Evolutionary conservation across 1,140 invertebrate species (phyloP), one percentile per base, ranked within the genome.

Genomic region (Wasmannia auropunctata): DNA sequence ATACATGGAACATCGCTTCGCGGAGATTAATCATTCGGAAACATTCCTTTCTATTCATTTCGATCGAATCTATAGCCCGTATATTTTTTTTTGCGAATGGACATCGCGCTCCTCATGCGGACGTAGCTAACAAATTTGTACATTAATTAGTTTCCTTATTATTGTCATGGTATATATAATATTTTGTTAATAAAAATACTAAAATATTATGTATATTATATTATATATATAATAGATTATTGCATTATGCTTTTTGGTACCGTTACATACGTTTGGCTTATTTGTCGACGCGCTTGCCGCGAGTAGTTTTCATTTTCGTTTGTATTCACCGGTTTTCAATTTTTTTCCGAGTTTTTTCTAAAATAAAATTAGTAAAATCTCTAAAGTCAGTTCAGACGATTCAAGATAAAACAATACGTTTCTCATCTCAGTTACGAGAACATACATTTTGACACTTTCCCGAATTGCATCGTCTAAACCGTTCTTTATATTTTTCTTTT

Each of bases 241-340:
- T 95, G 95, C 94, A 95, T 95, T 95, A 95, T 95, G 94, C 94
- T 92, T 95, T 95, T 95, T 95, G 95, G 95, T 95, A 95, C 94
- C 93, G 95, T 95, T 95, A 90, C 92, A 88, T 92, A 88, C 91
- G 87, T 91, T 93, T 94, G 91, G 92, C 92, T 92, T 92, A 89
- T 90, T 89, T 90, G 89, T 86, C 75, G 58, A 91, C 85, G 60
- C 60, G 19, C 62, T 88, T 72, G 43, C n/a, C 74, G 58, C 58
- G 60, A 87, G 43, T 85, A 76, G 51, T 58, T 79, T 70, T 76
- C 79, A 87, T 67, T 83, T 72, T 87, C 31, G 22, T 37, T 69
- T 49, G n/a, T 56, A 65, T 72, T 72, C 51, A 72, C 67, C 25
- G 67, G 67, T 69, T 63, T 63, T 37, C 22, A n/a, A 80, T 46